A percentile compares a stretch with the other conserved stretches of the same genome.
Evolutionary conservation across 2,888 invertebrate genomes (phyloP).

Genomic region (Ormyrus thymus): DNA sequence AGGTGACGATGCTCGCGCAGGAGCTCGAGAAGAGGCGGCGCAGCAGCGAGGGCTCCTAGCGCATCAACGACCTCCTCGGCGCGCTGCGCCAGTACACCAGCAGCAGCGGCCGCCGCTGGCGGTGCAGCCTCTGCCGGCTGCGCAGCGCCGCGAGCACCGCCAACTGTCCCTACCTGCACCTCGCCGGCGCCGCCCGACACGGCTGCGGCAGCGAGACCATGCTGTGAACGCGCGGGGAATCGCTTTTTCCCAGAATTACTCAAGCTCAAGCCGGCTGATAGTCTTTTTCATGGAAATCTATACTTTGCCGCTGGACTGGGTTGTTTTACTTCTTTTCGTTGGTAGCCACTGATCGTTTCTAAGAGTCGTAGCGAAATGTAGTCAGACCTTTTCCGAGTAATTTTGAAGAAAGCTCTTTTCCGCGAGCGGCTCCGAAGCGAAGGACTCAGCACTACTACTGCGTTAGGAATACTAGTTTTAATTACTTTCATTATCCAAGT

Average conservation of each 20-base stretch:
- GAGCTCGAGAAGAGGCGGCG: conserved; percentile 77
- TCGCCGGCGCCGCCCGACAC: conserved; percentile 62
- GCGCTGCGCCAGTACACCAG: conserved; percentile 30
- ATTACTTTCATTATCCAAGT: conserved; percentile 5
- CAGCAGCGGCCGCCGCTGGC: background rate
- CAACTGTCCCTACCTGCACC: conserved; percentile 68
- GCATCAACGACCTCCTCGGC: conserved; percentile 63
- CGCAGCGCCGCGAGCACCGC: background rate
- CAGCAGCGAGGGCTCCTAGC: conserved; percentile 73
- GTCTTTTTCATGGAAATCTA: background rate
- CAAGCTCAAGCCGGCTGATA: background rate
- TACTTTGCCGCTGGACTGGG: too few species aligned
- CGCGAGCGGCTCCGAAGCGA: too few species aligned
- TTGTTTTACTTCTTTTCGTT: too few species aligned
- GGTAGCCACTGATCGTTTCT: too few species aligned
- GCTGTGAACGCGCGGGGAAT: conserved; percentile 61
- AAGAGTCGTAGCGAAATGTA: too few species aligned
- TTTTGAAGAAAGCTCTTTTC: too few species aligned
- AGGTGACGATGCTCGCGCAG: conserved; percentile 86
- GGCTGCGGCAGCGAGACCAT: conserved; percentile 69
- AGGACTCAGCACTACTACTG: background rate
- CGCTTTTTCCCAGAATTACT: too few species aligned
- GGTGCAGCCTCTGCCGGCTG: conserved; percentile 13
- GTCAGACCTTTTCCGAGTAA: too few species aligned
- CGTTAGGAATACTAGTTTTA: background rate